phyloP scores from a whole-genome alignment of 2,888 invertebrate species.

The Resseliella maxima region DNA sequence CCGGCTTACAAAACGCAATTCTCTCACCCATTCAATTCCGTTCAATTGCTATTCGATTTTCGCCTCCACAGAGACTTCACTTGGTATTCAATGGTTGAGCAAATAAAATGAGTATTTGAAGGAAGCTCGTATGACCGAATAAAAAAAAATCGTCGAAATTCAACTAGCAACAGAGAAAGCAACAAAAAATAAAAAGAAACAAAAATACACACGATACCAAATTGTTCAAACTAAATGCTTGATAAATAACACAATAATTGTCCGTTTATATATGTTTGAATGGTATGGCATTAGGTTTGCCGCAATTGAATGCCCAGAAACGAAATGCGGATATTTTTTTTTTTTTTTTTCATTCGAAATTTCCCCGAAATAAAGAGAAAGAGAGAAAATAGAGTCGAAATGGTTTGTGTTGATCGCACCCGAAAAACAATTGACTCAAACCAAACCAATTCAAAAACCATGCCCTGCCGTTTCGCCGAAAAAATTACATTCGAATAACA shows the following conservation, averaged over 20 bases:
- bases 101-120: neutral
- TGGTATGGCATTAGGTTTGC: neutral
- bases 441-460: neutral
- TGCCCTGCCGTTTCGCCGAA: neutral
- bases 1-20: constrained; percentile 37
- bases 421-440: constrained; percentile 37
- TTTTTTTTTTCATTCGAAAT: neutral
- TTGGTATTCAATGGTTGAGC: neutral
- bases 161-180: neutral
- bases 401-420: neutral
- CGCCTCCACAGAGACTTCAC: neutral
- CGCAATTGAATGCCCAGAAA: constrained; percentile 9
- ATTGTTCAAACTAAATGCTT: constrained; percentile 39
- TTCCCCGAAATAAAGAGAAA: neutral
- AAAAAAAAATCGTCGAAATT: too few species aligned
- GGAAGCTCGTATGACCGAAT: neutral
- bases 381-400: neutral
- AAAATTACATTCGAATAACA: neutral
- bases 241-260: constrained; percentile 53
- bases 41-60: constrained; percentile 19
- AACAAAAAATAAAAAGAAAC: neutral
- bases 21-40: constrained; percentile 48
- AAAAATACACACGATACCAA: neutral
- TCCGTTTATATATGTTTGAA: constrained; percentile 46
- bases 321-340: neutral